phyloP scores from a whole-genome alignment of 2,113 vertebrate genomes.

The Galbula dea region DNA sequence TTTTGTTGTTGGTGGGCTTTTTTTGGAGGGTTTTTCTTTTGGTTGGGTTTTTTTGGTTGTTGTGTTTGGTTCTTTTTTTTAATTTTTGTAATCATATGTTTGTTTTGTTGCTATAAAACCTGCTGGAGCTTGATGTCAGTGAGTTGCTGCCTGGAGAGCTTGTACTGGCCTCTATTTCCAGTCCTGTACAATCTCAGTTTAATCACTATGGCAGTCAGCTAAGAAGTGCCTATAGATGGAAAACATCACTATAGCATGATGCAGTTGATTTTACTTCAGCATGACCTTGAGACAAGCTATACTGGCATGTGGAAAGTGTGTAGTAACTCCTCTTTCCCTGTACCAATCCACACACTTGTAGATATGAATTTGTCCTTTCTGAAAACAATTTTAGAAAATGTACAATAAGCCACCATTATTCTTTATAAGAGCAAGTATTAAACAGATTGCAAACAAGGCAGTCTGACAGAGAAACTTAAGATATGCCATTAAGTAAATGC shows the following conservation, averaged over 20 bases:
- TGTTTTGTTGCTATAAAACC: background rate
- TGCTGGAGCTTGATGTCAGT: background rate
- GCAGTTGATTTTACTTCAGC: background rate
- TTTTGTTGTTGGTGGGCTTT: background rate
- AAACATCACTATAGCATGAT: background rate
- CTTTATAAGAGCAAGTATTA: background rate
- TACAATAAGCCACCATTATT: background rate
- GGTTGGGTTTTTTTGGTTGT: too few species aligned
- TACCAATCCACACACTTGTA: background rate
- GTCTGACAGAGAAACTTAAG: slow-evolving; percentile 1
- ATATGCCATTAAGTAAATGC: slow-evolving; percentile 19
- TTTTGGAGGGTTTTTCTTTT: background rate
- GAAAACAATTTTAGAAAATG: background rate
- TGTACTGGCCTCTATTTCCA: background rate
- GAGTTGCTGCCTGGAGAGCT: background rate
- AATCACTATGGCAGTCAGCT: background rate
- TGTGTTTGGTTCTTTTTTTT: too few species aligned
- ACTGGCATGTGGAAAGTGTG: background rate
- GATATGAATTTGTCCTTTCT: background rate
- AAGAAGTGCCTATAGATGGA: background rate
- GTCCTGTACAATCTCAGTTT: background rate
- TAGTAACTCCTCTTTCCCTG: background rate
- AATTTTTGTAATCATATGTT: background rate
- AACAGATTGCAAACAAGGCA: slow-evolving; percentile 8
- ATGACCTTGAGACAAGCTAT: background rate